These are phyloP conservation scores for Chloebia gouldiae DNA, from an alignment of 2,113 vertebrate species.

Conservation along the genomic window DNA sequence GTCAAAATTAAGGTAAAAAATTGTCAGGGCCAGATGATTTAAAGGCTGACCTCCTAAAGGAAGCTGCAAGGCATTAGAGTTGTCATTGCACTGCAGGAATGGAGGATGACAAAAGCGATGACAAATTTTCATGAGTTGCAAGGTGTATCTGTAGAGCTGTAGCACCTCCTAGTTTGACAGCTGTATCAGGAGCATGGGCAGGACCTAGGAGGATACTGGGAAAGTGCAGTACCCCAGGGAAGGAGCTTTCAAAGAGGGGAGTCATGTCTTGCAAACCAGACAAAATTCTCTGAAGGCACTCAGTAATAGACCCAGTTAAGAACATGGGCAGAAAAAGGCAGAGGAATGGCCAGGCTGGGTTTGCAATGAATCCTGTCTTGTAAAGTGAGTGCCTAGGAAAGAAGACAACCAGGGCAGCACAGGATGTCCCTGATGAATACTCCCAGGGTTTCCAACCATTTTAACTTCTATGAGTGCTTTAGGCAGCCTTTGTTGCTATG, in stretches of 20 bases:
- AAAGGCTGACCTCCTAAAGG: slow-evolving; percentile 15
- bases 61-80: neutral
- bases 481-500: neutral
- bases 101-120: neutral
- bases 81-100: neutral
- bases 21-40: neutral
- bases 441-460: neutral
- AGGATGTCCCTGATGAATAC: neutral
- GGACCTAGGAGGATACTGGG: neutral
- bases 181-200: neutral
- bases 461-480: neutral
- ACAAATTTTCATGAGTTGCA: neutral
- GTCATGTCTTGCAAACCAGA: neutral
- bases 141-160: neutral
- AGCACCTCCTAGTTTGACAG: neutral
- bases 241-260: neutral
- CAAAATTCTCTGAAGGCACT: neutral
- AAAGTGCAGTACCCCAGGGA: neutral
- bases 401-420: neutral
- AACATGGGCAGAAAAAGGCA: neutral
- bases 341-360: neutral
- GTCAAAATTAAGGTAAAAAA: slow-evolving; percentile 36
- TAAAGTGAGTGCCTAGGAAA: neutral
- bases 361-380: neutral
- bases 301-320: neutral